Evolutionary conservation across 2,797 vertebrate genomes (phyloP).

Genomic region (Sebastes melanostomus): DNA sequence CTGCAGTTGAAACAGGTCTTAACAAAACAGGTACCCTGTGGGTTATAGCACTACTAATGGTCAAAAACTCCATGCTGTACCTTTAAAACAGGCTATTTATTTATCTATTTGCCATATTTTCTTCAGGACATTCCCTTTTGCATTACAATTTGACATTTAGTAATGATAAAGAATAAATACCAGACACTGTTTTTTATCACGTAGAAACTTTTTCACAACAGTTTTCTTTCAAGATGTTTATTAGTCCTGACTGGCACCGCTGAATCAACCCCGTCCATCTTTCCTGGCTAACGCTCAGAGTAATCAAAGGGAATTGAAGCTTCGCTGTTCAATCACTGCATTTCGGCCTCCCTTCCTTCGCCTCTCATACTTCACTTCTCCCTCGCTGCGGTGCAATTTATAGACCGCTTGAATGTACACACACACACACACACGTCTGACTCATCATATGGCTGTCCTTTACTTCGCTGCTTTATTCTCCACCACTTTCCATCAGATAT

Average conservation of each 20-base stretch:
- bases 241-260: not conserved
- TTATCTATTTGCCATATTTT: not conserved
- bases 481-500: not conserved
- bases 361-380: constrained; percentile 25
- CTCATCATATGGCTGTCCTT: constrained; percentile 45
- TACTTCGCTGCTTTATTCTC: constrained; percentile 28
- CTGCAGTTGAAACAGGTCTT: too few relatives aligned
- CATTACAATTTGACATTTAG: not conserved
- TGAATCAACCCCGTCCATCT: constrained; percentile 8
- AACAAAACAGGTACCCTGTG: not conserved
- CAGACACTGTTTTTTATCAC: not conserved
- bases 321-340: constrained; percentile 35
- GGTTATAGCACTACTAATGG: not conserved
- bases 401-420: constrained; percentile 41
- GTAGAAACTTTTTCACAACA: not conserved
- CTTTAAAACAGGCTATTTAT: not conserved
- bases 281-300: constrained; percentile 5
- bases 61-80: not conserved
- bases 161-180: not conserved
- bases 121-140: not conserved
- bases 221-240: not conserved
- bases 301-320: constrained; percentile 31
- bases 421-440: constrained; percentile 31
- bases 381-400: constrained; percentile 54
- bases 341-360: constrained; percentile 16